Evolutionary conservation across 2,113 vertebrate genomes (phyloP).

Genomic region (Athene cunicularia): DNA sequence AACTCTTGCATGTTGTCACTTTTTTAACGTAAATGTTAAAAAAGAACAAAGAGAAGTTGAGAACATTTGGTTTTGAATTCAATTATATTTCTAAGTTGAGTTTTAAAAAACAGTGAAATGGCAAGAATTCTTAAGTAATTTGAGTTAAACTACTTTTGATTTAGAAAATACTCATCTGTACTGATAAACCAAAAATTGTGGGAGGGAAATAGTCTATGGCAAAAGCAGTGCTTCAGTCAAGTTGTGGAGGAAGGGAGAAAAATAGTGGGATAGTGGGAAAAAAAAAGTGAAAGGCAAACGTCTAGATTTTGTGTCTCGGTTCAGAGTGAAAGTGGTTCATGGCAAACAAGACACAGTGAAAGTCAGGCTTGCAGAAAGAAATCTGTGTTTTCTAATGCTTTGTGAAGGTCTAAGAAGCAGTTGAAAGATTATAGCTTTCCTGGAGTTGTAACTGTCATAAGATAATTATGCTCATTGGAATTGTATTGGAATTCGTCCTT

Average conservation of each 20-base stretch:
- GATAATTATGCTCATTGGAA: background rate
- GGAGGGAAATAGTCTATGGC: background rate
- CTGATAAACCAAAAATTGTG: background rate
- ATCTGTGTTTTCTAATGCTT: background rate
- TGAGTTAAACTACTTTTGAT: background rate
- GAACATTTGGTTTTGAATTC: background rate
- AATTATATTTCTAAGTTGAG: background rate
- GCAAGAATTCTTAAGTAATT: background rate
- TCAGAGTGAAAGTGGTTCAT: background rate
- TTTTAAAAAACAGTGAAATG: background rate
- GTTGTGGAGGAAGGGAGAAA: background rate
- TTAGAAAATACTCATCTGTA: background rate
- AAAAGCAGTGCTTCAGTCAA: background rate
- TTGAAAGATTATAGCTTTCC: background rate
- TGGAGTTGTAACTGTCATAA: background rate
- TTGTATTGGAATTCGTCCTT: background rate
- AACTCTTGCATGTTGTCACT: fast-evolving
- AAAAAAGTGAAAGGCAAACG: background rate
- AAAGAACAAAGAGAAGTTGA: background rate
- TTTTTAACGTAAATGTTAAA: background rate
- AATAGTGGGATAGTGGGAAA: background rate
- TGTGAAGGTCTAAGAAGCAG: background rate
- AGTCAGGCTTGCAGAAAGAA: background rate
- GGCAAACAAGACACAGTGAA: background rate
- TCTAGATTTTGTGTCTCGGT: background rate